A percentile compares a stretch with the other conserved stretches of the same genome.
Evolutionary conservation across 2,113 vertebrate species (phyloP).

Genomic region (Istiophorus platypterus): DNA sequence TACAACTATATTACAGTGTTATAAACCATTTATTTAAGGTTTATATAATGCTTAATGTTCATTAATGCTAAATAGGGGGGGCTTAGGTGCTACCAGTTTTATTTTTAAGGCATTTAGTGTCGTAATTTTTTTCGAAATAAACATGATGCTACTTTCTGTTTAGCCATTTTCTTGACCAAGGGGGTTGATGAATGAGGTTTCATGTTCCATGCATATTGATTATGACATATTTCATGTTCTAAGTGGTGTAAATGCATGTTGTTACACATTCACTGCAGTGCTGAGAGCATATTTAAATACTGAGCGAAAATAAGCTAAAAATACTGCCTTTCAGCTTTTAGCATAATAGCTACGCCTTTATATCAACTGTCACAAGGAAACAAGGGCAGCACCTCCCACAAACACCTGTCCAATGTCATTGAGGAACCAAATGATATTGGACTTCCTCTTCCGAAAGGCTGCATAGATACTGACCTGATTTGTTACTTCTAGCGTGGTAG

Average conservation of each 20-base stretch:
- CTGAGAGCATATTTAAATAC: neutral
- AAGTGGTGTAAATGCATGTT: neutral
- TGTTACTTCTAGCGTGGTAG: conserved; percentile 97
- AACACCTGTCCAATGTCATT: too few relatives aligned
- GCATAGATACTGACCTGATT: conserved; percentile 91
- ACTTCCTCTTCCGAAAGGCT: neutral
- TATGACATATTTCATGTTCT: neutral
- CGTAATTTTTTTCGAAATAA: neutral
- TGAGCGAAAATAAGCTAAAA: conserved; percentile 4
- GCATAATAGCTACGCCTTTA: neutral
- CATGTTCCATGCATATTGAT: neutral
- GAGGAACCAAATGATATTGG: neutral
- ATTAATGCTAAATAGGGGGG: neutral
- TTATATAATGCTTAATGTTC: neutral
- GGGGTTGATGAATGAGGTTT: neutral
- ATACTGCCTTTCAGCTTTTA: conserved; percentile 10
- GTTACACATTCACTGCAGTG: neutral
- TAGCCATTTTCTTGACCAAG: neutral
- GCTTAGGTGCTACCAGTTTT: neutral
- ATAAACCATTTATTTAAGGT: neutral
- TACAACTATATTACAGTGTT: neutral
- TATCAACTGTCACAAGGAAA: conserved; percentile 14
- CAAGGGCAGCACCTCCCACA: conserved; percentile 14
- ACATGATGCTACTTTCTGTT: neutral
- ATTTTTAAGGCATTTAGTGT: neutral